Conservation (phyloP, 2,888 invertebrate species). For the Ornithoptera priamus region DNA sequence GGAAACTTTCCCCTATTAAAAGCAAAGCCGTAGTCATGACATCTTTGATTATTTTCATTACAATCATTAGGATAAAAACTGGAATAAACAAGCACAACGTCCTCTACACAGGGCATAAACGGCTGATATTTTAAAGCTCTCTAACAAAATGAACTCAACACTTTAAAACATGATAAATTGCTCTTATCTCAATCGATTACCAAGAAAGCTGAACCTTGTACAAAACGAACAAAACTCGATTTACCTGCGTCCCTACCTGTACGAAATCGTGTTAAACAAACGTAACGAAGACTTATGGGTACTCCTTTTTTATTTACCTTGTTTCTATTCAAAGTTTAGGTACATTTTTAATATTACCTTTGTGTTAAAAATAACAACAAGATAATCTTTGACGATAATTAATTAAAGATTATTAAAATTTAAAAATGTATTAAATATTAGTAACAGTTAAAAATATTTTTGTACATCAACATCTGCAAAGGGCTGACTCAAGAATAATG, state of each 20-base stretch:
- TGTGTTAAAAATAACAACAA: not conserved
- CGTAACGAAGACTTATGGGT: not conserved
- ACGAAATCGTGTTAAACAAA: conserved; percentile 11
- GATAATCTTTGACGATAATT: not conserved
- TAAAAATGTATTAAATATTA: not conserved
- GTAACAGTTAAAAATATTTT: too few species aligned
- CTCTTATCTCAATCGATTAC: conserved; percentile 26
- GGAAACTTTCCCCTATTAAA: not conserved
- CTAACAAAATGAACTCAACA: conserved; percentile 21
- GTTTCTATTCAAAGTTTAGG: not conserved
- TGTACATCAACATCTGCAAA: too few species aligned
- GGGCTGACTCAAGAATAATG: too few species aligned
- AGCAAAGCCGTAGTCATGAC: not conserved
- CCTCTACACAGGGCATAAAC: too few species aligned
- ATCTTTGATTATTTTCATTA: not conserved
- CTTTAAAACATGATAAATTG: conserved; percentile 25
- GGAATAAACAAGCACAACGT: too few species aligned
- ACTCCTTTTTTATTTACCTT: not conserved
- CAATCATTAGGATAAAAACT: not conserved
- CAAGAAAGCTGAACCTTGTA: conserved; percentile 10
- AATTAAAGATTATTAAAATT: not conserved
- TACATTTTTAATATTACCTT: not conserved
- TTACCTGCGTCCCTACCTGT: conserved; percentile 25
- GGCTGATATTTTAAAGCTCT: conserved; percentile 17
- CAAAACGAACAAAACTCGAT: conserved; percentile 21